phyloP scores from a whole-genome alignment of 1,140 invertebrate genomes.

The Lordiphosa mommai region DNA sequence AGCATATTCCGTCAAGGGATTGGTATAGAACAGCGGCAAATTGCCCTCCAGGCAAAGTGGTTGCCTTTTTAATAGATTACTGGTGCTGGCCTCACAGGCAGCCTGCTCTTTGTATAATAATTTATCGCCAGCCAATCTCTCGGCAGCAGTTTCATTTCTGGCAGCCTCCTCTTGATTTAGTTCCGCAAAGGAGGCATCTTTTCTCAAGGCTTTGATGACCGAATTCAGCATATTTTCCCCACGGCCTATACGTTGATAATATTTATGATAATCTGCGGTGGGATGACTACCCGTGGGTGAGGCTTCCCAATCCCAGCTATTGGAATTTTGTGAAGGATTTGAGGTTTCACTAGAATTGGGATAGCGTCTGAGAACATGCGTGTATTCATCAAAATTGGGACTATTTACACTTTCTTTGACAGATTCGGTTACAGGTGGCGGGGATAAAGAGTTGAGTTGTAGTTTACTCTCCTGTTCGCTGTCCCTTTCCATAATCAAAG shows the following conservation, averaged over 20 bases:
- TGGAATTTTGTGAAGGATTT: constrained; percentile 62
- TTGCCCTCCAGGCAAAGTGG: constrained; percentile 43
- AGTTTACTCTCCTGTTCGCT: constrained; percentile 53
- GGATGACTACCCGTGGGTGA: no score
- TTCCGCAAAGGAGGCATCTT: constrained; percentile 59
- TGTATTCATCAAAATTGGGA: no score
- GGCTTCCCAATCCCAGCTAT: constrained; percentile 61
- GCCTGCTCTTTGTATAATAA: constrained; percentile 53
- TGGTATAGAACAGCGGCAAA: constrained; percentile 33
- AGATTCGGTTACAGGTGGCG: constrained; percentile 22
- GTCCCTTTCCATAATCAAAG: constrained; percentile 67
- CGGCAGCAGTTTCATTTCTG: constrained; percentile 49
- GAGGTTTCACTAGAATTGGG: constrained; percentile 64
- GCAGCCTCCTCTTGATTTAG: constrained; percentile 50
- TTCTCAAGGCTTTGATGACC: constrained; percentile 62
- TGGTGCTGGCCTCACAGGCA: constrained; percentile 28
- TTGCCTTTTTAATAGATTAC: constrained; percentile 53
- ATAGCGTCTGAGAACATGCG: constrained; percentile 45
- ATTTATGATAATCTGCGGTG: constrained; percentile 45
- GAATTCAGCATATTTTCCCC: constrained; percentile 64
- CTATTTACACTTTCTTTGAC: constrained; percentile 50
- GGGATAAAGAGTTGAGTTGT: constrained; percentile 25
- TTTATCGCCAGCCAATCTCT: constrained; percentile 42
- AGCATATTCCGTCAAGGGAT: constrained; percentile 33
- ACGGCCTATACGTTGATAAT: constrained; percentile 43